phyloP scores from a whole-genome alignment of 1,140 invertebrate species.

The Drosophila ercepeae region DNA sequence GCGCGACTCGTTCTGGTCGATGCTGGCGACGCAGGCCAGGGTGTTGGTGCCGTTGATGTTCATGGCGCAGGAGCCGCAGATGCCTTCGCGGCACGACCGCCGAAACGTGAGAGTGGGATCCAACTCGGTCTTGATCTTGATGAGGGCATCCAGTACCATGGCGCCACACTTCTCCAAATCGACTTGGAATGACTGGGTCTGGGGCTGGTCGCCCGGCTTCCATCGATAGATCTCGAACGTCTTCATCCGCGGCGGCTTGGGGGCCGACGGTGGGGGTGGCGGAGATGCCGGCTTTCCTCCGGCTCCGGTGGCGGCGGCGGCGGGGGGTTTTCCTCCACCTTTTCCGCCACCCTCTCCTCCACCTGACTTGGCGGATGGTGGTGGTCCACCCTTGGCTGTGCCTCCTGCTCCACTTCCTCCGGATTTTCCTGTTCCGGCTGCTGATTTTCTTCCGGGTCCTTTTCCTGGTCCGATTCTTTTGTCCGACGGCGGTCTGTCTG shows the following conservation, averaged over 20 bases:
- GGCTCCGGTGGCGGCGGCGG: background rate
- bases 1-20: slow-evolving; percentile 22
- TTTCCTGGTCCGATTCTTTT: background rate
- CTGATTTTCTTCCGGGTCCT: too few species aligned
- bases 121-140: slow-evolving; percentile 98
- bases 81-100: slow-evolving; percentile 97
- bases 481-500: too few species aligned
- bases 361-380: background rate
- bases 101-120: slow-evolving; percentile 98
- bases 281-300: background rate
- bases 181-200: slow-evolving; percentile 94
- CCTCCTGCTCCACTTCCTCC: background rate
- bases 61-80: slow-evolving; percentile 99
- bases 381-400: background rate
- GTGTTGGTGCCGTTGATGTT: slow-evolving; percentile 98
- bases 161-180: slow-evolving; percentile 97
- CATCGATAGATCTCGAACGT: slow-evolving; percentile 95
- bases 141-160: slow-evolving; percentile 98
- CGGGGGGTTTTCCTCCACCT: background rate
- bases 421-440: background rate
- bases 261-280: background rate
- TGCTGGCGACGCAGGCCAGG: slow-evolving; percentile 89
- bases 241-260: slow-evolving; percentile 85
- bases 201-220: slow-evolving; percentile 94
- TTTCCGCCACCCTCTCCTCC: background rate